A percentile compares a stretch with the other conserved stretches of the same genome.
Conservation (phyloP, 2,888 invertebrate species). For the Sphaerophoria rueppellii region DNA sequence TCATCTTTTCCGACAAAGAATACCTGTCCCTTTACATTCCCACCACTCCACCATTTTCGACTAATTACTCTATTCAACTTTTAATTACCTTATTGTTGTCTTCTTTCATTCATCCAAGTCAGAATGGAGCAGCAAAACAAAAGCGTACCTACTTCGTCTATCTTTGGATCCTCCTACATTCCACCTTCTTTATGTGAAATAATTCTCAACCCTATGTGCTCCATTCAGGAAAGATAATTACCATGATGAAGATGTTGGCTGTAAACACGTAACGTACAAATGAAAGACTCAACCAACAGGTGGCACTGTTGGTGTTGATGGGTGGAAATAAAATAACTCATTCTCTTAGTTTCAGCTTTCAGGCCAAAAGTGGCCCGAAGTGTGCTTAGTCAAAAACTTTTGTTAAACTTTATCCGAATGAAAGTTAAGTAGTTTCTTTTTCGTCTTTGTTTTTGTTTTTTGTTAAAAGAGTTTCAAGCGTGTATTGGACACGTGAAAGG, state of each 20-base stretch:
- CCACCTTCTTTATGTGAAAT: background rate
- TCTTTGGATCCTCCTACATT: background rate
- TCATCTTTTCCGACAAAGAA: slow-evolving; percentile 16
- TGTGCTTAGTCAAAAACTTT: slow-evolving; percentile 68
- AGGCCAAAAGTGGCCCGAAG: slow-evolving; percentile 65
- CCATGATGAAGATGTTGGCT: slow-evolving; percentile 60
- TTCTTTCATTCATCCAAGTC: background rate
- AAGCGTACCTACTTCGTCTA: slow-evolving; percentile 39
- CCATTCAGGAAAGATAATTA: slow-evolving; percentile 62
- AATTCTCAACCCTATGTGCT: slow-evolving; percentile 7
- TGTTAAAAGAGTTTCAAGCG: slow-evolving; percentile 37
- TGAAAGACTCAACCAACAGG: slow-evolving; percentile 50
- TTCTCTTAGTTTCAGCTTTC: slow-evolving; percentile 11
- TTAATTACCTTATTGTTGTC: slow-evolving; percentile 64
- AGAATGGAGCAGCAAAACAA: slow-evolving; percentile 33
- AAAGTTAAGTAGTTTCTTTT: slow-evolving; percentile 17
- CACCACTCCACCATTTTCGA: background rate
- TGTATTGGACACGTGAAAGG: slow-evolving; percentile 35
- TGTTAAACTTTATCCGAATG: slow-evolving; percentile 64
- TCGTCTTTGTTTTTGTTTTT: background rate
- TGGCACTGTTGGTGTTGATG: slow-evolving; percentile 55
- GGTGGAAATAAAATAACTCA: slow-evolving; percentile 55
- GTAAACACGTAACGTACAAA: slow-evolving; percentile 59
- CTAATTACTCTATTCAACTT: slow-evolving; percentile 67
- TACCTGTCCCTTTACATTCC: slow-evolving; percentile 34